Conservation (phyloP, 1,140 invertebrate genomes). For the Drosophila ohnishii region DNA sequence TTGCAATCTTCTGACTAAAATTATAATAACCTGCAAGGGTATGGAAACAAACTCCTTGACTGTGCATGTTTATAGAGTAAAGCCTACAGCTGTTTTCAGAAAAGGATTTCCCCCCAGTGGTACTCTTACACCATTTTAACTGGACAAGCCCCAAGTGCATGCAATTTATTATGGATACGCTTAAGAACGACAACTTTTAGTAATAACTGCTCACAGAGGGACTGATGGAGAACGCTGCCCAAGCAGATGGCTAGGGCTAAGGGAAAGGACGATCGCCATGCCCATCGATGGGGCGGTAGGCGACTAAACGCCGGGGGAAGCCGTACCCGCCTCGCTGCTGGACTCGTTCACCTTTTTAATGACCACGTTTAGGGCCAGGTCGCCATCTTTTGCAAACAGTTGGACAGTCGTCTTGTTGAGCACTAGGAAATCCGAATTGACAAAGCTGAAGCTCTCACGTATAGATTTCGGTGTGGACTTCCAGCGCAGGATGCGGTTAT, state of each 20-base stretch:
- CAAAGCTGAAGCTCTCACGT: conserved; percentile 98
- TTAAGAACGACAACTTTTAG: neutral
- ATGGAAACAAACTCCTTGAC: no score
- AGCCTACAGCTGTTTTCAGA: no score
- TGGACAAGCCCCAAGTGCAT: conserved; percentile 3
- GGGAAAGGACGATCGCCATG: neutral
- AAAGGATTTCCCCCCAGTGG: no score
- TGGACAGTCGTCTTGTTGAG: conserved; percentile 99
- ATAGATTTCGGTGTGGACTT: conserved; percentile 99
- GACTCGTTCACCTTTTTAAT: conserved; percentile 80
- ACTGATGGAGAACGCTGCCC: neutral
- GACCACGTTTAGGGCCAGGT: conserved; percentile 99
- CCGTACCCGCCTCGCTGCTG: neutral
- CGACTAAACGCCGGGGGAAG: neutral
- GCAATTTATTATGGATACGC: conserved; percentile 5
- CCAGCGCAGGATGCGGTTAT: conserved; percentile 97
- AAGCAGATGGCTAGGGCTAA: neutral
- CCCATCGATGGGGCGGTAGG: neutral
- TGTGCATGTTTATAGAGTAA: no score
- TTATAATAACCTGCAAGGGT: no score
- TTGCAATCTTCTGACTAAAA: no score
- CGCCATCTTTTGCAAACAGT: conserved; percentile 99
- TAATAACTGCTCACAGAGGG: no score
- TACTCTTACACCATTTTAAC: neutral
- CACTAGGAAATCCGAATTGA: conserved; percentile 98